phyloP scores from a whole-genome alignment of 2,113 vertebrate species.

The Porphyrio hochstetteri region DNA sequence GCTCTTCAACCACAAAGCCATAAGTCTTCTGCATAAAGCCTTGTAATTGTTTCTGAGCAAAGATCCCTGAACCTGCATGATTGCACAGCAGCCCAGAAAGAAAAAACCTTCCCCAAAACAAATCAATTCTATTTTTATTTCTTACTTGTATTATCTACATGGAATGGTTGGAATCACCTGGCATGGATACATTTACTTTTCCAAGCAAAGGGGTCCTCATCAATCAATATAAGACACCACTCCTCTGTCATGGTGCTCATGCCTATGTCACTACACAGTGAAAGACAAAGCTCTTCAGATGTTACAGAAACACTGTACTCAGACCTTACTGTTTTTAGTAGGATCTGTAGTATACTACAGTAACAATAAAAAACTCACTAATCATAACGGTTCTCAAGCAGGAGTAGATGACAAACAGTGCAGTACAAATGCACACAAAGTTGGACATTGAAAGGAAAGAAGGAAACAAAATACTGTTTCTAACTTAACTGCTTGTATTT shows the following conservation, averaged over 20 bases:
- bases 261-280: not conserved
- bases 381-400: not conserved
- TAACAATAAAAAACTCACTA: not conserved
- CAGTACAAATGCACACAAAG: not conserved
- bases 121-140: not conserved
- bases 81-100: not conserved
- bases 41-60: not conserved
- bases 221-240: not conserved
- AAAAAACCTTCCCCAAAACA: not conserved
- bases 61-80: not conserved
- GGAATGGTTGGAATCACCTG: not conserved
- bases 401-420: not conserved
- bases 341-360: not conserved
- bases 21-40: not conserved
- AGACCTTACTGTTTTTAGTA: not conserved
- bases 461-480: not conserved
- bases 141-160: not conserved
- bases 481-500: not conserved
- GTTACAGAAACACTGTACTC: not conserved
- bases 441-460: not conserved
- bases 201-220: not conserved
- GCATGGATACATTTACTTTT: not conserved
- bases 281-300: not conserved
- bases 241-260: not conserved
- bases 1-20: not conserved